A percentile compares a stretch with the other conserved stretches of the same genome.
Evolutionary conservation across 2,888 invertebrate genomes (phyloP).

Genomic region (Meiosimyza decipiens): DNA sequence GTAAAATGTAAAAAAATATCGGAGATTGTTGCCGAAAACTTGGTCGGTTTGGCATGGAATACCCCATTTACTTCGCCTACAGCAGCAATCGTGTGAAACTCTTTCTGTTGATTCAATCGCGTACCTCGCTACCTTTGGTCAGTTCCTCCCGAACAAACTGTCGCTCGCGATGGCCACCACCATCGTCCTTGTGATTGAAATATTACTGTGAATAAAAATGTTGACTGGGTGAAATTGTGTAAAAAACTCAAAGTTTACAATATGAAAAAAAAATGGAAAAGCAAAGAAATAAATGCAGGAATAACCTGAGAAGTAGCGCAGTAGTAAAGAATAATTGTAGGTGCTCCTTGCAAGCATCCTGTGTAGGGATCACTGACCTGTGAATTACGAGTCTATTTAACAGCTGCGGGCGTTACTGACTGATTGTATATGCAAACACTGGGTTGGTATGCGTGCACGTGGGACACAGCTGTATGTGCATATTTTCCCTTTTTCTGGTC

Average conservation of each 20-base stretch:
- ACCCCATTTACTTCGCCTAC: too few species aligned
- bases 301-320: not conserved
- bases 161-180: too few species aligned
- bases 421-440: not conserved
- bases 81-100: too few species aligned
- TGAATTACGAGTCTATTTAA: constrained; percentile 12
- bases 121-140: too few species aligned
- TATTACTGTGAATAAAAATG: too few species aligned
- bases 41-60: too few species aligned
- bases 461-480: not conserved
- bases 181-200: too few species aligned
- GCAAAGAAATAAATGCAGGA: not conserved
- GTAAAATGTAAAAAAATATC: too few species aligned
- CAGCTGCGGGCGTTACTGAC: not conserved
- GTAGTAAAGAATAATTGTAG: not conserved
- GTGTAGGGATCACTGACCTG: constrained; percentile 27
- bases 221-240: too few species aligned
- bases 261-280: not conserved
- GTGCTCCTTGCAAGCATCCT: constrained; percentile 18
- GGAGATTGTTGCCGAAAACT: too few species aligned
- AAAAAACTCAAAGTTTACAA: not conserved
- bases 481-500: not conserved
- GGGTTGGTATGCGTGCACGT: not conserved
- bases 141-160: too few species aligned
- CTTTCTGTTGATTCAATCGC: too few species aligned